phyloP scores from a whole-genome alignment of 2,113 vertebrate genomes.

The Lepidothrix coronata region DNA sequence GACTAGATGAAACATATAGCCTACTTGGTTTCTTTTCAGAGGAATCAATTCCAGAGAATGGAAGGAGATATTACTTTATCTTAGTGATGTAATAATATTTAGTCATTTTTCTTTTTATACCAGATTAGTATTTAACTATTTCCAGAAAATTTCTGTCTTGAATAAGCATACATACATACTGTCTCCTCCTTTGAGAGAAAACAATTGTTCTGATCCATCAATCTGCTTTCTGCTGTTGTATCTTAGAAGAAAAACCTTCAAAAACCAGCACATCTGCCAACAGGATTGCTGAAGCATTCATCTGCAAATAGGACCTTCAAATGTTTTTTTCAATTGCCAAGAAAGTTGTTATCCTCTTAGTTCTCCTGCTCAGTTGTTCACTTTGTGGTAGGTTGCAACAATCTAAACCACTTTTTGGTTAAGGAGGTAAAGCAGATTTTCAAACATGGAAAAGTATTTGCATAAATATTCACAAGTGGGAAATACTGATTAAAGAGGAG shows the following conservation, averaged over 20 bases:
- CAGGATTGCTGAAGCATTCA: not conserved
- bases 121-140: not conserved
- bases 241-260: not conserved
- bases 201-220: not conserved
- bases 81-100: not conserved
- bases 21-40: not conserved
- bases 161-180: fast-evolving
- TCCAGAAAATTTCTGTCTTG: not conserved
- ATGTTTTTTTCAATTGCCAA: not conserved
- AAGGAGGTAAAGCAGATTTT: not conserved
- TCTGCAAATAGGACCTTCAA: not conserved
- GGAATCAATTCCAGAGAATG: not conserved
- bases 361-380: not conserved
- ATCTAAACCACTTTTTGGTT: not conserved
- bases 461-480: not conserved
- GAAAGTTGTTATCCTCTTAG: not conserved
- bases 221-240: not conserved
- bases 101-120: not conserved
- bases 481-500: not conserved
- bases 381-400: not conserved
- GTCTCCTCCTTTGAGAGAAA: not conserved
- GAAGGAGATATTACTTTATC: not conserved
- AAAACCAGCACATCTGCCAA: not conserved
- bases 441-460: not conserved
- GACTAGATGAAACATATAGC: not conserved